Conservation (phyloP, 2,113 vertebrate species). For the Chlamydotis undulata region DNA sequence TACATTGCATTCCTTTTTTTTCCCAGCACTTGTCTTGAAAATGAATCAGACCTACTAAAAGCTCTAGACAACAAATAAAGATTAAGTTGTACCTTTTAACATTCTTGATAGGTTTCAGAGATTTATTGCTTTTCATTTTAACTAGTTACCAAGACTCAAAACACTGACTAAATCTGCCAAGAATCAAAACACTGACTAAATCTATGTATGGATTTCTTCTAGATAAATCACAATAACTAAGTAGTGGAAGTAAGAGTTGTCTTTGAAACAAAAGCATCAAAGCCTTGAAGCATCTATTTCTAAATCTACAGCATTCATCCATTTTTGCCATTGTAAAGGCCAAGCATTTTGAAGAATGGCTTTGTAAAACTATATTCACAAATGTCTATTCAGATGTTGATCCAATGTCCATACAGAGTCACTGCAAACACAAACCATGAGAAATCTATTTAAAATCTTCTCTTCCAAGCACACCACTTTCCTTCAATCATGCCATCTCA, state of each 20-base stretch:
- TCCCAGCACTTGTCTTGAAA: not conserved
- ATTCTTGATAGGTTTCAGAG: not conserved
- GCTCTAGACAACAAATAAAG: not conserved
- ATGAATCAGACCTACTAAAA: slow-evolving; percentile 17
- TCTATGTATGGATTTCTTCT: slow-evolving; percentile 27
- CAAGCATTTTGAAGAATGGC: not conserved
- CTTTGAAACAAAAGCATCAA: not conserved
- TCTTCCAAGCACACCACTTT: not conserved
- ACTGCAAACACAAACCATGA: not conserved
- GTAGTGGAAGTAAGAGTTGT: not conserved
- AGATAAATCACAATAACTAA: slow-evolving; percentile 18
- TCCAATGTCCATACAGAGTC: not conserved
- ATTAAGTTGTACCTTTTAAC: slow-evolving; percentile 23
- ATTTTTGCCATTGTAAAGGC: not conserved
- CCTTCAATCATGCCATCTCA: not conserved
- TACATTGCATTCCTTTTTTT: not conserved
- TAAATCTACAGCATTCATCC: not conserved
- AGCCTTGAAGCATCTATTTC: not conserved
- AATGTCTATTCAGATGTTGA: not conserved
- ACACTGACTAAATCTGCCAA: not conserved
- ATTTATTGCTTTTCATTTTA: slow-evolving; percentile 8
- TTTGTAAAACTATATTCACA: not conserved
- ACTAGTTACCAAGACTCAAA: not conserved
- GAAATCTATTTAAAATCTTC: not conserved
- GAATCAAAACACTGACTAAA: slow-evolving; percentile 13